Evolutionary conservation across 1,140 invertebrate species (phyloP).

Genomic region (Spodoptera litura): DNA sequence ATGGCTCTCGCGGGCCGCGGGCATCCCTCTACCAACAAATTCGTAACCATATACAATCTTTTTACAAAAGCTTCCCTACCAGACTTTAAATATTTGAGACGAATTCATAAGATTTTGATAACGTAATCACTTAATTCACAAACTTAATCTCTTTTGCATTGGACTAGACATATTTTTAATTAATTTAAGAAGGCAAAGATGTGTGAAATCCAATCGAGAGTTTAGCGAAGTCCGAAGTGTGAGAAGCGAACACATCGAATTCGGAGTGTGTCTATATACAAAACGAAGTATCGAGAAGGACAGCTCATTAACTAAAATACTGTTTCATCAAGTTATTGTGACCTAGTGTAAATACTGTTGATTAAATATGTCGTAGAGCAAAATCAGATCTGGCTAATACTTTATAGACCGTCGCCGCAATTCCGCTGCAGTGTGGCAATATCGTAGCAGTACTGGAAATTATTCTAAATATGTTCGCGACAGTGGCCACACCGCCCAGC

Average conservation of each 20-base stretch:
- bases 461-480: conserved; percentile 70
- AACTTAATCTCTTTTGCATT: conserved; percentile 84
- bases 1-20: conserved; percentile 48
- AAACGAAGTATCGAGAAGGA: conserved; percentile 63
- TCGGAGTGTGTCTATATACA: conserved; percentile 72
- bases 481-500: conserved; percentile 61
- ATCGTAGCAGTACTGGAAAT: conserved; percentile 66
- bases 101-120: conserved; percentile 64
- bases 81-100: conserved; percentile 64
- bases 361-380: conserved; percentile 64
- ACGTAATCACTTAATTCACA: conserved; percentile 78
- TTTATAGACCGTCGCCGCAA: conserved; percentile 54
- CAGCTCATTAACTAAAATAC: conserved; percentile 80
- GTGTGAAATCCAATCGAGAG: conserved; percentile 80
- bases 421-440: conserved; percentile 60
- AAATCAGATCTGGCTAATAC: conserved; percentile 76
- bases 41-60: conserved; percentile 54
- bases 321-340: conserved; percentile 75
- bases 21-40: conserved; percentile 61
- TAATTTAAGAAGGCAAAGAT: conserved; percentile 85
- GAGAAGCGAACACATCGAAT: conserved; percentile 57
- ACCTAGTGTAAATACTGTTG: conserved; percentile 70
- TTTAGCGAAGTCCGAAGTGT: conserved; percentile 60
- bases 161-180: conserved; percentile 83
- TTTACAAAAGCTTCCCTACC: conserved; percentile 65